phyloP scores from a whole-genome alignment of 2,888 invertebrate genomes.

The Lithosia quadra region DNA sequence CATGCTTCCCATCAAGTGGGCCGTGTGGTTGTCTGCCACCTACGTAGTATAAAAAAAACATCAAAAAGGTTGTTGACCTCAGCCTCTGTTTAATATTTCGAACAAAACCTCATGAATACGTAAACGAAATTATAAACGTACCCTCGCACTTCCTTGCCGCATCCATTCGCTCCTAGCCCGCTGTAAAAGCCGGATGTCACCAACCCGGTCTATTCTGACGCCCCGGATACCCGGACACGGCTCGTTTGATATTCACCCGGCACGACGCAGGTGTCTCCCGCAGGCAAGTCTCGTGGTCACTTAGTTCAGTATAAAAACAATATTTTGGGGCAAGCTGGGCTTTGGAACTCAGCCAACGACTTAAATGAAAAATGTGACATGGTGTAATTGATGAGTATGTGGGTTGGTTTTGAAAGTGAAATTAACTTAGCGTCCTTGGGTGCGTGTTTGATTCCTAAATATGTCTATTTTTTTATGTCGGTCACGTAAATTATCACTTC shows the following conservation, averaged over 20 bases:
- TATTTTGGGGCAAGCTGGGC: constrained; percentile 12
- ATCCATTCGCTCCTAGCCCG: constrained; percentile 12
- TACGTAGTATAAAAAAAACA: no score
- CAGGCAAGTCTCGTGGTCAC: constrained; percentile 31
- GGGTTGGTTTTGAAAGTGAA: neutral
- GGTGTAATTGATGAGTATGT: neutral
- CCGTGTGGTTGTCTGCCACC: no score
- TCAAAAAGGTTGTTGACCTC: neutral
- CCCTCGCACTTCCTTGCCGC: neutral
- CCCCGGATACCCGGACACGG: constrained; percentile 16
- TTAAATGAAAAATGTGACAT: neutral
- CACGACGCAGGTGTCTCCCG: constrained; percentile 40
- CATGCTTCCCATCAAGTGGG: no score
- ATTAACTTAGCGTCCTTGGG: neutral
- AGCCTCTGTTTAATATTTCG: neutral
- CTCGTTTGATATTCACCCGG: constrained; percentile 49
- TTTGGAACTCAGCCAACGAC: constrained; percentile 5
- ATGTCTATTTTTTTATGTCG: no score
- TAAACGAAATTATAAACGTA: neutral
- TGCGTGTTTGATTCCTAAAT: neutral
- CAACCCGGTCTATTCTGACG: constrained; percentile 6
- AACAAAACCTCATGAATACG: neutral
- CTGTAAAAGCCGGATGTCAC: neutral
- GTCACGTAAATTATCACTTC: no score
- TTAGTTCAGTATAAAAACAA: constrained; percentile 34